These are phyloP conservation scores for Drosophila quadrilineata DNA, from an alignment of 1,140 invertebrate genomes.

Conservation along the genomic window DNA sequence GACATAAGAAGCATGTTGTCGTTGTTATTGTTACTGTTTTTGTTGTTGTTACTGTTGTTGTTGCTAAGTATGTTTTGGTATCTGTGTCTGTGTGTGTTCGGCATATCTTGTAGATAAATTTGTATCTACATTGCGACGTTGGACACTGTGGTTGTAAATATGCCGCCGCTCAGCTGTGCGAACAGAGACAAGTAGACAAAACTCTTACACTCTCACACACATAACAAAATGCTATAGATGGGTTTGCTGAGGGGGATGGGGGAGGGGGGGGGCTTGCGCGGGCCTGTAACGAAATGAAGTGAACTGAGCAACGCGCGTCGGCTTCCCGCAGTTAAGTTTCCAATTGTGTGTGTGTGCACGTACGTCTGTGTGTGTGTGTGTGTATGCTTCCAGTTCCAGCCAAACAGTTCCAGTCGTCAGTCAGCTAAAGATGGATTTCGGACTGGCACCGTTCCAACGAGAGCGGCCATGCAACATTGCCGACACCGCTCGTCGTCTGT, in stretches of 20 bases:
- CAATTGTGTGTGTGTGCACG: neutral
- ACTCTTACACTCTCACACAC: neutral
- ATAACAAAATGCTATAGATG: too few species aligned
- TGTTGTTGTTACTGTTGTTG: conserved; percentile 13
- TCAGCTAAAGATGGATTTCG: conserved; percentile 33
- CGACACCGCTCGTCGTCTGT: neutral
- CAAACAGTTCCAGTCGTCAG: conserved; percentile 28
- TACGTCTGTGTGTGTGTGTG: neutral
- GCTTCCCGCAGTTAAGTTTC: too few species aligned
- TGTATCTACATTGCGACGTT: conserved; percentile 36
- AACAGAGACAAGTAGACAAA: neutral
- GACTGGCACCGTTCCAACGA: conserved; percentile 40
- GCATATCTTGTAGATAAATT: conserved; percentile 65
- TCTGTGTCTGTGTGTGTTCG: conserved; percentile 19
- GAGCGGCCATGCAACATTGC: conserved; percentile 41
- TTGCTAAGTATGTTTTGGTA: too few species aligned
- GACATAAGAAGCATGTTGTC: neutral
- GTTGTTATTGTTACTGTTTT: neutral
- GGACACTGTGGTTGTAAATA: conserved; percentile 65
- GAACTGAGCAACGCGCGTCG: neutral
- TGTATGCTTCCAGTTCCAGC: conserved; percentile 4
- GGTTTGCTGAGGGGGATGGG: too few species aligned
- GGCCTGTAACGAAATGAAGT: conserved; percentile 30
- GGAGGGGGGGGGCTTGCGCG: conserved; percentile 44
- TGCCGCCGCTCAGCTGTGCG: conserved; percentile 67